A percentile compares a stretch with the other conserved stretches of the same genome.
These are phyloP conservation scores for Mayetiola destructor DNA, from an alignment of 2,888 invertebrate genomes.

Conservation along the genomic window DNA sequence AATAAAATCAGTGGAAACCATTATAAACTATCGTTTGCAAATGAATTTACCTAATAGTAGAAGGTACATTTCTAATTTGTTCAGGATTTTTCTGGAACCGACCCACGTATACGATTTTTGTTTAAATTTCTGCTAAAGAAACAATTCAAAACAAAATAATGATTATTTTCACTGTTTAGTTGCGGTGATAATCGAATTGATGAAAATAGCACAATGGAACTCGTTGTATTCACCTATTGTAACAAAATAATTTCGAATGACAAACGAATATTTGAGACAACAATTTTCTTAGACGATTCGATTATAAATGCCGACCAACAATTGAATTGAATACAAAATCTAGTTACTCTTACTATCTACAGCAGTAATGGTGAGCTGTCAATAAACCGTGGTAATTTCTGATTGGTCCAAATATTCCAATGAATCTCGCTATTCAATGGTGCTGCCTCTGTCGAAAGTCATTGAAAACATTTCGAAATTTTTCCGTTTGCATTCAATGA, in stretches of 20 bases:
- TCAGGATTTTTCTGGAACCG: slow-evolving; percentile 1
- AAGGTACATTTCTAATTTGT: neutral
- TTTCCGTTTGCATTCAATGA: too few species aligned
- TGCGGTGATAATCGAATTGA: too few species aligned
- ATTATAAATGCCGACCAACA: slow-evolving; percentile 9
- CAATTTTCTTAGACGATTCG: neutral
- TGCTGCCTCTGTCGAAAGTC: neutral
- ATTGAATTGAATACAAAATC: neutral
- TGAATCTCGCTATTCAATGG: neutral
- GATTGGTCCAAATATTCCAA: slow-evolving; percentile 1
- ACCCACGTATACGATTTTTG: slow-evolving; percentile 1
- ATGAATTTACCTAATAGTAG: neutral
- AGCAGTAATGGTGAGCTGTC: slow-evolving; percentile 8
- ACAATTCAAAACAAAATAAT: too few species aligned
- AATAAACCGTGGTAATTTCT: slow-evolving; percentile 3
- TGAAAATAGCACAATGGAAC: too few species aligned
- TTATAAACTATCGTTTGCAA: neutral
- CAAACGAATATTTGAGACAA: neutral
- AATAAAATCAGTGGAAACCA: neutral
- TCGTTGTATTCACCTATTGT: too few species aligned
- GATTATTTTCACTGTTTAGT: too few species aligned
- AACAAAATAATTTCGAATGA: too few species aligned
- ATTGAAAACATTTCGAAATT: neutral
- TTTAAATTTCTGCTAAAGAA: too few species aligned
- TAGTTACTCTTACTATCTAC: neutral